These are phyloP conservation scores for Diaperis boleti DNA, from an alignment of 2,888 invertebrate species.

Conservation along the genomic window DNA sequence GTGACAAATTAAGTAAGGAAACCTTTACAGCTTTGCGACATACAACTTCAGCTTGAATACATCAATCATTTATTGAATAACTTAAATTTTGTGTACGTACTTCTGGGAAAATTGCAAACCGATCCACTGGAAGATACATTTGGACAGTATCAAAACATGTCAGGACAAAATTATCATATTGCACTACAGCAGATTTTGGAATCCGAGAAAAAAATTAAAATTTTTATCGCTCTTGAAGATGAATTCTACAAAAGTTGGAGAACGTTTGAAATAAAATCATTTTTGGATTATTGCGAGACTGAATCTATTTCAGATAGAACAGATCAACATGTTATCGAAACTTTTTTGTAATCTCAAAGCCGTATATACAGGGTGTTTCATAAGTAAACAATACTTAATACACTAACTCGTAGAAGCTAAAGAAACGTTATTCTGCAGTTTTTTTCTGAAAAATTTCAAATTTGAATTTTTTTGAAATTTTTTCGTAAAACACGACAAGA, in stretches of 20 bases:
- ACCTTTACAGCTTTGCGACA: not conserved
- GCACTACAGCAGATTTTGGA: slow-evolving; percentile 30
- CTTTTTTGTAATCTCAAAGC: not conserved
- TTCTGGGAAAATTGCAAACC: slow-evolving; percentile 46
- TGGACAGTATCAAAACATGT: slow-evolving; percentile 43
- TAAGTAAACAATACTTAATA: too few relatives aligned
- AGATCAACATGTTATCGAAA: not conserved
- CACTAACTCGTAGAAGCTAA: too few relatives aligned
- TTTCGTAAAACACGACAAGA: too few relatives aligned
- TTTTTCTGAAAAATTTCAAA: too few relatives aligned
- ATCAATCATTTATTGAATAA: not conserved
- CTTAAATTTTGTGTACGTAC: slow-evolving; percentile 12
- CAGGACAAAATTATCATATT: slow-evolving; percentile 41
- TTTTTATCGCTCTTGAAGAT: too few relatives aligned
- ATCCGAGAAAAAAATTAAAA: slow-evolving; percentile 39
- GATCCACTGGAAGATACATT: slow-evolving; percentile 44
- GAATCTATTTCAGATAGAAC: not conserved
- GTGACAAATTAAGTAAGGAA: not conserved
- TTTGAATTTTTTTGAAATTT: too few relatives aligned
- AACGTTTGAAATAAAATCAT: not conserved
- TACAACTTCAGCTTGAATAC: not conserved
- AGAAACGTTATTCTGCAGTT: too few relatives aligned
- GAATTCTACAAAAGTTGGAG: too few relatives aligned
- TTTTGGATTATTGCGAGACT: not conserved
- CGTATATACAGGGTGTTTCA: not conserved